These are phyloP conservation scores for Sitobion miscanthi DNA, from an alignment of 1,140 invertebrate species.

Conservation along the genomic window DNA sequence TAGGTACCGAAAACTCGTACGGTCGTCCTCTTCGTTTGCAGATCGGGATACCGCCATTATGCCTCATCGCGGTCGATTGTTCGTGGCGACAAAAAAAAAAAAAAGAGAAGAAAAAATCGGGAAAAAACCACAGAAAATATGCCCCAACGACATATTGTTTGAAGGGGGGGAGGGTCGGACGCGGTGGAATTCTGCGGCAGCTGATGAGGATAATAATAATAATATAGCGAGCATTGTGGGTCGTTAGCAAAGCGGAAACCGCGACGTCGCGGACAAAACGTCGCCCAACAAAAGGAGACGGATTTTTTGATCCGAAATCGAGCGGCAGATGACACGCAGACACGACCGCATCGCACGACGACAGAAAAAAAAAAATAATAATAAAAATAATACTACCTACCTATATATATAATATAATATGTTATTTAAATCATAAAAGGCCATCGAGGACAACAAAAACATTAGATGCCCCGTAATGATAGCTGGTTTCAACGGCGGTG, in stretches of 20 bases:
- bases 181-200: constrained; percentile 16
- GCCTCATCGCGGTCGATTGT: not conserved
- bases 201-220: constrained; percentile 35
- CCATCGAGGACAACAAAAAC: constrained; percentile 51
- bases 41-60: not conserved
- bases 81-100: not conserved
- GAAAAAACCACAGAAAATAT: not conserved
- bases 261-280: constrained; percentile 39
- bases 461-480: constrained; percentile 52
- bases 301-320: constrained; percentile 50
- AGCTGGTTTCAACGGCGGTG: constrained; percentile 1
- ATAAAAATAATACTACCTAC: not conserved
- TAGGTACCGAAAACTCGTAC: not conserved
- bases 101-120: not conserved
- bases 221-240: constrained; percentile 8
- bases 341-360: not conserved
- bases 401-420: not conserved
- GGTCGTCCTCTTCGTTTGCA: not conserved
- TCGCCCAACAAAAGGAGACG: constrained; percentile 46
- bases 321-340: constrained; percentile 52
- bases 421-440: constrained; percentile 41
- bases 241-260: constrained; percentile 53
- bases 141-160: constrained; percentile 9
- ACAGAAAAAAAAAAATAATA: not conserved
- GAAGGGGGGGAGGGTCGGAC: not conserved